A percentile compares a stretch with the other conserved stretches of the same genome.
Conservation (phyloP, 2,888 invertebrate species). For the Physocephala rufipes region DNA sequence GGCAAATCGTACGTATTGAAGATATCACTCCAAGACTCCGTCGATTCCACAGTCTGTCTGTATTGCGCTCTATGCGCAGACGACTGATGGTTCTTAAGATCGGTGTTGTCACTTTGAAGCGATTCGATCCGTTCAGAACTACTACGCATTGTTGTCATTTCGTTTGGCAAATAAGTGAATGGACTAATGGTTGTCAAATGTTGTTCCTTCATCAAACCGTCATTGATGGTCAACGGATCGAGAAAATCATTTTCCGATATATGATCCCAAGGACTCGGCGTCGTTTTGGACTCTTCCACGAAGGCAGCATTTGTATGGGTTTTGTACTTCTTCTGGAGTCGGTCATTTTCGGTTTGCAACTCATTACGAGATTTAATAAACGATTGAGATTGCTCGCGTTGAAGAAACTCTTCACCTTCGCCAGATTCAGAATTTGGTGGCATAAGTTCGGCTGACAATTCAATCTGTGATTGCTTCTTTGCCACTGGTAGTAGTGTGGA, state of each 20-base stretch:
- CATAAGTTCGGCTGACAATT: conserved; percentile 63
- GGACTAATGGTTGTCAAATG: conserved; percentile 60
- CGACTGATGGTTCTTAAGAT: conserved; percentile 18
- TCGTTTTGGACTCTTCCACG: conserved; percentile 49
- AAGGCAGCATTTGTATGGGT: conserved; percentile 7
- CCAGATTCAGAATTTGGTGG: conserved; percentile 65
- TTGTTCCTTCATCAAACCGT: conserved; percentile 69
- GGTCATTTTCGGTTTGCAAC: conserved; percentile 21
- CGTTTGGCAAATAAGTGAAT: conserved; percentile 56
- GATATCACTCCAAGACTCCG: conserved; percentile 63
- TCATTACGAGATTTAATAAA: conserved; percentile 71
- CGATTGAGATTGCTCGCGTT: conserved; percentile 76
- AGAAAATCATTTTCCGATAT: conserved; percentile 73
- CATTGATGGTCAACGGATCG: conserved; percentile 78
- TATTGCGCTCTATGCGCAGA: conserved; percentile 22
- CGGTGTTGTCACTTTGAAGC: background rate
- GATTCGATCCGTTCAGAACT: conserved; percentile 20
- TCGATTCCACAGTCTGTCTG: background rate
- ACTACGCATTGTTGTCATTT: conserved; percentile 61
- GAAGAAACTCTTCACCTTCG: conserved; percentile 74
- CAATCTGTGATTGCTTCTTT: conserved; percentile 47
- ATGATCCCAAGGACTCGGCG: conserved; percentile 65
- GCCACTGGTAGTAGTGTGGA: conserved; percentile 67
- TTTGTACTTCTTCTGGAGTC: conserved; percentile 40
- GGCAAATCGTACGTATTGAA: conserved; percentile 68